Evolutionary conservation across 2,888 invertebrate species (phyloP).

Genomic region (Prosopocoilus inquinatus): DNA sequence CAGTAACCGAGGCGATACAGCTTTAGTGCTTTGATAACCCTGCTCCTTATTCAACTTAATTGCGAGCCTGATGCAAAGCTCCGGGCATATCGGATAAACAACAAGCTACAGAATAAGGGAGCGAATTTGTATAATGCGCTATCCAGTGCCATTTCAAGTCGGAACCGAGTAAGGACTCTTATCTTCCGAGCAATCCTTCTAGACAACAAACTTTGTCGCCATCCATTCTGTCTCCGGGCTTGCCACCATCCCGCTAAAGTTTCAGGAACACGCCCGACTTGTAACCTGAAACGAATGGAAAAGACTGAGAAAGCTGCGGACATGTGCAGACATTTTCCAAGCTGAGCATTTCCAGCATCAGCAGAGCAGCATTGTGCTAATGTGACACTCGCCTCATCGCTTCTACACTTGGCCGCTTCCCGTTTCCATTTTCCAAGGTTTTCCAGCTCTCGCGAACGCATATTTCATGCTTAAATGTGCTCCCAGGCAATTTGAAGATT

Average conservation of each 20-base stretch:
- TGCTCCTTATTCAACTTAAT: slow-evolving; percentile 37
- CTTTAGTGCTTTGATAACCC: slow-evolving; percentile 38
- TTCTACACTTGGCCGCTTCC: slow-evolving; percentile 44
- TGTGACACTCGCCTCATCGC: slow-evolving; percentile 47
- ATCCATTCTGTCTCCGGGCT: slow-evolving; percentile 38
- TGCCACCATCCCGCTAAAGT: slow-evolving; percentile 14
- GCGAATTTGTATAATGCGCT: slow-evolving; percentile 37
- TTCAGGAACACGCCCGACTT: slow-evolving; percentile 7
- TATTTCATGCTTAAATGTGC: slow-evolving; percentile 47
- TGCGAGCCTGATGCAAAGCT: slow-evolving; percentile 34
- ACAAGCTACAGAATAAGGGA: slow-evolving; percentile 35
- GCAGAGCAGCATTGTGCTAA: slow-evolving; percentile 43
- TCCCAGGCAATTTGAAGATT: slow-evolving; percentile 50
- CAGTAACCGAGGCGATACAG: slow-evolving; percentile 32
- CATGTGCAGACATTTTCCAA: slow-evolving; percentile 27
- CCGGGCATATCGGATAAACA: slow-evolving; percentile 38
- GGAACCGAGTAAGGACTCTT: slow-evolving; percentile 34
- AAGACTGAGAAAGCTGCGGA: not conserved
- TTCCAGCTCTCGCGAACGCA: slow-evolving; percentile 36
- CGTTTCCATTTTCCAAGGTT: slow-evolving; percentile 42
- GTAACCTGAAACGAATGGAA: not conserved
- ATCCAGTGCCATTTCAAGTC: slow-evolving; percentile 30
- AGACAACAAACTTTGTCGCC: slow-evolving; percentile 46
- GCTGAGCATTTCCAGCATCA: slow-evolving; percentile 33
- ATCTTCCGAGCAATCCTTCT: slow-evolving; percentile 43